These are phyloP conservation scores for Drosophila flavopinicola DNA, from an alignment of 2,888 invertebrate species.

Conservation along the genomic window DNA sequence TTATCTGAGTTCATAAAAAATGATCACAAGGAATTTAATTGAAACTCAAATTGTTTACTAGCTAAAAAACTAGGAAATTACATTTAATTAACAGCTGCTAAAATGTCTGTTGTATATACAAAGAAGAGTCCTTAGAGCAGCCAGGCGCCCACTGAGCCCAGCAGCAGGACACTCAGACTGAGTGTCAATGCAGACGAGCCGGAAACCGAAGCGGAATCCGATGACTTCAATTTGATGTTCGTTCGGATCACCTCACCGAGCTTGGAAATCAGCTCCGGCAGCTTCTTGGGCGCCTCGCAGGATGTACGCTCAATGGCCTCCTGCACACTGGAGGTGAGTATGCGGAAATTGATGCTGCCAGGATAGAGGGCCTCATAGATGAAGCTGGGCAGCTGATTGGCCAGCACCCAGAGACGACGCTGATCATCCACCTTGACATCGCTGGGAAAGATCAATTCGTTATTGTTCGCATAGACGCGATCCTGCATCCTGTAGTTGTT, in stretches of 20 bases:
- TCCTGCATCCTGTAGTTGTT: slow-evolving; percentile 89
- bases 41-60: background rate
- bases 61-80: slow-evolving; percentile 42
- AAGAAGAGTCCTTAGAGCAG: slow-evolving; percentile 16
- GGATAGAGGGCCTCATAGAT: slow-evolving; percentile 88
- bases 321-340: slow-evolving; percentile 88
- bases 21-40: background rate
- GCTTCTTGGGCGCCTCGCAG: slow-evolving; percentile 87
- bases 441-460: slow-evolving; percentile 90
- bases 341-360: slow-evolving; percentile 89
- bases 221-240: slow-evolving; percentile 31
- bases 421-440: slow-evolving; percentile 91
- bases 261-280: slow-evolving; percentile 86
- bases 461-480: slow-evolving; percentile 89
- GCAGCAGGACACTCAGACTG: slow-evolving; percentile 22
- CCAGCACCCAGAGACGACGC: slow-evolving; percentile 90
- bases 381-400: slow-evolving; percentile 89
- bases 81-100: slow-evolving; percentile 34
- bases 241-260: slow-evolving; percentile 86
- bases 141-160: slow-evolving; percentile 22
- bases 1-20: too few species aligned
- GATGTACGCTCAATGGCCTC: slow-evolving; percentile 90
- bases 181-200: slow-evolving; percentile 1
- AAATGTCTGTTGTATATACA: slow-evolving; percentile 10
- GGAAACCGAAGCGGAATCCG: slow-evolving; percentile 7